Evolutionary conservation across 23 tunicate species (phyloP).

Genomic region (Trididemnum nubilum): DNA sequence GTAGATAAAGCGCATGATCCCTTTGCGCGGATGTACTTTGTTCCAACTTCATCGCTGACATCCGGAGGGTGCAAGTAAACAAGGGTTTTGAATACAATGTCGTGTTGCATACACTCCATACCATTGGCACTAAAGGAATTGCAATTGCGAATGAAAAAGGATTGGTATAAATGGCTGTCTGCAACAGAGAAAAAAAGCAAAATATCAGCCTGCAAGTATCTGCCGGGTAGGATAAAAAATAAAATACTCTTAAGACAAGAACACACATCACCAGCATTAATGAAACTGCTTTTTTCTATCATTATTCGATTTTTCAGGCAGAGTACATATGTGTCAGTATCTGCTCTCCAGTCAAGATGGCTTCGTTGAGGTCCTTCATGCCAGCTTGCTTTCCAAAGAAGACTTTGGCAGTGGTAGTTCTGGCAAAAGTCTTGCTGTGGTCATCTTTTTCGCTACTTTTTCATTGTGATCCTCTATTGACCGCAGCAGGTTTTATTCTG

Average conservation of each 20-base stretch:
- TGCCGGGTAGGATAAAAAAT: background rate
- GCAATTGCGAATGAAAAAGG: constrained; percentile 18
- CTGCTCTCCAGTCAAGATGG: no score
- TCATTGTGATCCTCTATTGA: no score
- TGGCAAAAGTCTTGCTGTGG: no score
- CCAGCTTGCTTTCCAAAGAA: no score
- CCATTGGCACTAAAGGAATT: background rate
- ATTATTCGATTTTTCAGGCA: no score
- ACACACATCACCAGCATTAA: background rate
- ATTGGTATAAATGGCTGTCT: constrained; percentile 18
- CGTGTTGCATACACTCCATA: background rate
- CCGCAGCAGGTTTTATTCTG: no score
- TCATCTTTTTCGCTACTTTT: no score
- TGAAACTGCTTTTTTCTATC: background rate
- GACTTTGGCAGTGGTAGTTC: no score
- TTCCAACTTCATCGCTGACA: constrained; percentile 37
- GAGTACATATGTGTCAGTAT: no score
- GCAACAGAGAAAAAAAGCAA: background rate
- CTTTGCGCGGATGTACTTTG: background rate
- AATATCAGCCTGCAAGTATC: background rate
- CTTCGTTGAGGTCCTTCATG: no score
- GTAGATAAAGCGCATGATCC: constrained; percentile 25
- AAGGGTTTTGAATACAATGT: constrained; percentile 17
- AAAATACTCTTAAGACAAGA: background rate
- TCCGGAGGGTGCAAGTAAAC: constrained; percentile 18